Conservation (phyloP, 2,888 invertebrate species). For the Dicycla oo region DNA sequence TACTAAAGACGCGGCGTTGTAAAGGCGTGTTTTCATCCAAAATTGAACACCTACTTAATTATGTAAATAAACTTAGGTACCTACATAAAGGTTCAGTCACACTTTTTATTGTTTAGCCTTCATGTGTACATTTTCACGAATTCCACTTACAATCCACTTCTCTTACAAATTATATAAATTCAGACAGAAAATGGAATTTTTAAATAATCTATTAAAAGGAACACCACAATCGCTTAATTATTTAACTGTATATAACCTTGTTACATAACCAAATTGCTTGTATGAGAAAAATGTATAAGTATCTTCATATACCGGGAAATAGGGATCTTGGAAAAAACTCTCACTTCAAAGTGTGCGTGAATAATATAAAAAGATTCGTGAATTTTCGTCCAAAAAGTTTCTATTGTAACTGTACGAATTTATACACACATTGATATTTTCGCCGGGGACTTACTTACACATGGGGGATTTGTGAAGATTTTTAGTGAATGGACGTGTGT, state of each 20-base stretch:
- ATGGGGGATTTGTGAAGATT: slow-evolving; percentile 27
- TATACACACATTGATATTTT: slow-evolving; percentile 35
- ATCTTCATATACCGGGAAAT: slow-evolving; percentile 31
- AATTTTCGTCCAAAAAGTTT: slow-evolving; percentile 56
- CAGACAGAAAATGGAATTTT: not conserved
- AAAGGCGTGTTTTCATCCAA: no score
- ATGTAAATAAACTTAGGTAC: no score
- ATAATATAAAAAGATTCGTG: slow-evolving; percentile 54
- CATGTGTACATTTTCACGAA: not conserved
- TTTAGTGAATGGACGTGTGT: slow-evolving; percentile 26
- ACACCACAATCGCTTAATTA: slow-evolving; percentile 30
- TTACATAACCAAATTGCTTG: slow-evolving; percentile 46
- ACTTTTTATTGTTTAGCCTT: not conserved
- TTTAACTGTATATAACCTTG: slow-evolving; percentile 19
- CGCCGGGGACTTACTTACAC: slow-evolving; percentile 16
- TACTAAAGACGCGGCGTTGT: no score
- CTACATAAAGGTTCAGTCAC: not conserved
- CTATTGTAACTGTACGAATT: slow-evolving; percentile 28
- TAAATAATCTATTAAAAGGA: not conserved
- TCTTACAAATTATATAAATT: not conserved
- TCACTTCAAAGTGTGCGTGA: slow-evolving; percentile 38
- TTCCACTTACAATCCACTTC: slow-evolving; percentile 2
- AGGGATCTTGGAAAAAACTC: slow-evolving; percentile 39
- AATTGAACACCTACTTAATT: not conserved
- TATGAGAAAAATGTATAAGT: slow-evolving; percentile 20